Evolutionary conservation across 2,113 vertebrate species (phyloP).

Genomic region (Gorilla gorilla): DNA sequence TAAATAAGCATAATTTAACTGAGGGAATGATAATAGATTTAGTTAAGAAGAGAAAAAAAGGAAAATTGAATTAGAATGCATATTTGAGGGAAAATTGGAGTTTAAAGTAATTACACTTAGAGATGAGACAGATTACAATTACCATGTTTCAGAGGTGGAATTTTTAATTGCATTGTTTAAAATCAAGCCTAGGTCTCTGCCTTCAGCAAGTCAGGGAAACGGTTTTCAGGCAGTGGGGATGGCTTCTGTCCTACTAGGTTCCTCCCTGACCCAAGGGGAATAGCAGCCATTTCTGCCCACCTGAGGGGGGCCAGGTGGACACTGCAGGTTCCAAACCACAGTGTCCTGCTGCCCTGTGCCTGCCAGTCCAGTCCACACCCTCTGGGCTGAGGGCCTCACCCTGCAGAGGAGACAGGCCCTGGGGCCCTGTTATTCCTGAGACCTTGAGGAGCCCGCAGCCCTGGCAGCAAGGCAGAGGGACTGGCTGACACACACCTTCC

Average conservation of each 20-base stretch:
- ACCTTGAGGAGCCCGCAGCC: too few relatives aligned
- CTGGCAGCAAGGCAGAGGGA: too few relatives aligned
- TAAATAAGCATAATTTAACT: constrained; percentile 79
- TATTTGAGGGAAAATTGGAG: constrained; percentile 80
- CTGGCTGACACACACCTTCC: too few relatives aligned
- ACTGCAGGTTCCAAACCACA: too few relatives aligned
- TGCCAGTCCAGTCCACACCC: too few relatives aligned
- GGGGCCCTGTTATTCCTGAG: too few relatives aligned
- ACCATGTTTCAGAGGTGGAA: constrained; percentile 57
- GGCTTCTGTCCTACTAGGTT: fast-evolving
- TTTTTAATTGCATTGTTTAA: constrained; percentile 73
- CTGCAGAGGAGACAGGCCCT: too few relatives aligned
- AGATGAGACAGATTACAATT: constrained; percentile 74
- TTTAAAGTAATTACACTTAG: constrained; percentile 80
- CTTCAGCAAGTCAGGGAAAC: neutral
- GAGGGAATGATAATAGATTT: constrained; percentile 79
- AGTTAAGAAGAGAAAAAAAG: constrained; percentile 76
- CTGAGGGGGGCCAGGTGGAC: too few relatives aligned
- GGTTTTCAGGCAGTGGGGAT: neutral
- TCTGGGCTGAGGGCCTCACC: too few relatives aligned
- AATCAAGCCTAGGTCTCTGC: neutral
- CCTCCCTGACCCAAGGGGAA: too few relatives aligned
- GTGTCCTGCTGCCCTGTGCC: too few relatives aligned
- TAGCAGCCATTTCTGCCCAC: too few relatives aligned
- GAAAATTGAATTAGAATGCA: constrained; percentile 82